Evolutionary conservation across 2,797 vertebrate genomes (phyloP).

Genomic region (Anguilla marmorata): DNA sequence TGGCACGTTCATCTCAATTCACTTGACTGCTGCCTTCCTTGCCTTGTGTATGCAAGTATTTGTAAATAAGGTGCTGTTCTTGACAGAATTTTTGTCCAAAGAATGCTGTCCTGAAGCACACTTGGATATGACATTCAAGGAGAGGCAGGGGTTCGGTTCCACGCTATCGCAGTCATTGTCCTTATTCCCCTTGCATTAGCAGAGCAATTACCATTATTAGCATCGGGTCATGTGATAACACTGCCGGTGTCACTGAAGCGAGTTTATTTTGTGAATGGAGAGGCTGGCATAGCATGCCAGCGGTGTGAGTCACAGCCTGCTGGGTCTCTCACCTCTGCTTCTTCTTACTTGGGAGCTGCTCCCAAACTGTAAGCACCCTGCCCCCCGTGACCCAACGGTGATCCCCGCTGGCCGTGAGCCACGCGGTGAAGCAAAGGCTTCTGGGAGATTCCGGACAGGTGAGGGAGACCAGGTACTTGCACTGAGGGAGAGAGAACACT

Average conservation of each 20-base stretch:
- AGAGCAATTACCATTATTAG: neutral
- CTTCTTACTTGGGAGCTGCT: slow-evolving; percentile 70
- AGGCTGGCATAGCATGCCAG: neutral
- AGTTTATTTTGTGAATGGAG: neutral
- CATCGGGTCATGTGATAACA: neutral
- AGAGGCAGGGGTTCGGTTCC: neutral
- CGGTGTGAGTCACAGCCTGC: neutral
- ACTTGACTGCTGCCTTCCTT: neutral
- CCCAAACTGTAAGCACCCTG: slow-evolving; percentile 72
- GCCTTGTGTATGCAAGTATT: neutral
- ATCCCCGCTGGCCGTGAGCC: slow-evolving; percentile 75
- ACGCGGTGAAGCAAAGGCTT: slow-evolving; percentile 72
- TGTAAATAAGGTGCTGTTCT: neutral
- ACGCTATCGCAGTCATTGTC: neutral
- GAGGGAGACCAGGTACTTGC: slow-evolving; percentile 72
- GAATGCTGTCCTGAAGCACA: neutral
- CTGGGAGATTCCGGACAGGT: slow-evolving; percentile 68
- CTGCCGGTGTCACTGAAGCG: neutral
- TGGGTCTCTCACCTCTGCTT: slow-evolving; percentile 67
- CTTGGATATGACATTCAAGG: neutral
- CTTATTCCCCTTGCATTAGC: neutral
- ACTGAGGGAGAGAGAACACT: slow-evolving; percentile 75
- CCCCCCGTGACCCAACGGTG: slow-evolving; percentile 80
- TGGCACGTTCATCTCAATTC: neutral
- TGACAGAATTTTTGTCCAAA: neutral